Conservation (phyloP, 2,797 vertebrate species). For the Brachyrhaphis roseni region DNA sequence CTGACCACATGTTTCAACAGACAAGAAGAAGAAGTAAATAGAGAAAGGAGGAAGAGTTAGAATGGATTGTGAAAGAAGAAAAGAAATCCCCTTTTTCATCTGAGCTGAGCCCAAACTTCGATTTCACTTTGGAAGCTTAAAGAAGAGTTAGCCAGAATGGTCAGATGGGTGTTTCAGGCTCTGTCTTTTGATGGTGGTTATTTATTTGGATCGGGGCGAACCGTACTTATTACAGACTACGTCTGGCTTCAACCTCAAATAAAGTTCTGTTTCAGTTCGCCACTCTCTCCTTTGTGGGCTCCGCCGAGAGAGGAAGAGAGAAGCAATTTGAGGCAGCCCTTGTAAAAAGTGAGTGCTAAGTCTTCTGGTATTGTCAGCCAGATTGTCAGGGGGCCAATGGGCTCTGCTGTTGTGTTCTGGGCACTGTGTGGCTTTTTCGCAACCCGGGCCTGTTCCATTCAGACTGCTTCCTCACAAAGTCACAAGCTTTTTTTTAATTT, state of each 20-base stretch:
- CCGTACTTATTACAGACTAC: slow-evolving; percentile 64
- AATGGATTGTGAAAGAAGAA: slow-evolving; percentile 67
- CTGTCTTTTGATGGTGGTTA: slow-evolving; percentile 73
- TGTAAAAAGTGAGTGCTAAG: slow-evolving; percentile 82
- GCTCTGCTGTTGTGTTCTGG: slow-evolving; percentile 69
- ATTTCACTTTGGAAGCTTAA: slow-evolving; percentile 62
- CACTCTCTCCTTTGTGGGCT: slow-evolving; percentile 67
- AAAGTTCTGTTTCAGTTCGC: slow-evolving; percentile 78
- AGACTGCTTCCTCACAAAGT: slow-evolving; percentile 64
- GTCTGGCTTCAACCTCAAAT: slow-evolving; percentile 68
- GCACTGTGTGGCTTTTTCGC: slow-evolving; percentile 67
- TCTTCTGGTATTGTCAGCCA: slow-evolving; percentile 78
- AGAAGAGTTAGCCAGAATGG: slow-evolving; percentile 61
- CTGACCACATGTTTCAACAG: slow-evolving; percentile 99
- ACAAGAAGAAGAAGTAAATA: slow-evolving; percentile 85
- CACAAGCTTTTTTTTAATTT: slow-evolving; percentile 50
- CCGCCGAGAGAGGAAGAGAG: slow-evolving; percentile 63
- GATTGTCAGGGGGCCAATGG: slow-evolving; percentile 81
- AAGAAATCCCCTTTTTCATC: slow-evolving; percentile 70
- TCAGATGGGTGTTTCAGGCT: slow-evolving; percentile 70
- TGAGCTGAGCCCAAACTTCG: slow-evolving; percentile 61
- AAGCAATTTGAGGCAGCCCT: slow-evolving; percentile 79
- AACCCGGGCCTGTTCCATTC: slow-evolving; percentile 68
- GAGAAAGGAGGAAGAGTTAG: slow-evolving; percentile 68
- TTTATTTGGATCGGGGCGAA: slow-evolving; percentile 74